Evolutionary conservation across 2,113 vertebrate species (phyloP).

Genomic region (Pantherophis guttatus): DNA sequence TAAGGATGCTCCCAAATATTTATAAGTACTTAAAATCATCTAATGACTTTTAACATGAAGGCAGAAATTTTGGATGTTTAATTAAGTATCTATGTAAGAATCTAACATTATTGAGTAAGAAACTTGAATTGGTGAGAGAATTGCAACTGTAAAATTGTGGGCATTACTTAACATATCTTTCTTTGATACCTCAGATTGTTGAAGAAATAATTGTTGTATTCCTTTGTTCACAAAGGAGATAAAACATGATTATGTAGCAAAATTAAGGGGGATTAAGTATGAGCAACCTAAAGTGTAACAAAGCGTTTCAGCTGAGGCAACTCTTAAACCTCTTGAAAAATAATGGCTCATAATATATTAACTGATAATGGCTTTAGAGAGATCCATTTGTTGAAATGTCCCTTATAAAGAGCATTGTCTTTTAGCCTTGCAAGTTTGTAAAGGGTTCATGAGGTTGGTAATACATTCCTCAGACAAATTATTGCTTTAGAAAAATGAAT

Average conservation of each 20-base stretch:
- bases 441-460: background rate
- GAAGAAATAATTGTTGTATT: background rate
- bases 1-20: background rate
- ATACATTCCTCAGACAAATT: background rate
- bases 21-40: background rate
- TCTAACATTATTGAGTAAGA: background rate
- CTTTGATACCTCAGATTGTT: background rate
- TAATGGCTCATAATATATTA: background rate
- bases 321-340: background rate
- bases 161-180: background rate
- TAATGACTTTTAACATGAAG: background rate
- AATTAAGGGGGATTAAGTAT: background rate
- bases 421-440: background rate
- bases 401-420: background rate
- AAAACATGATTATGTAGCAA: background rate
- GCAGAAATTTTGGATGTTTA: background rate
- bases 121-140: background rate
- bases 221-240: background rate
- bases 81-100: background rate
- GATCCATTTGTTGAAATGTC: background rate
- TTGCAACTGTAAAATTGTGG: background rate
- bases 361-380: background rate
- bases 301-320: background rate
- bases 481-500: background rate
- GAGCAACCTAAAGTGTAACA: background rate